Base-by-base conservation (phyloP, 2,888 invertebrate genomes). In the Drosophila neotestacea region DNA sequence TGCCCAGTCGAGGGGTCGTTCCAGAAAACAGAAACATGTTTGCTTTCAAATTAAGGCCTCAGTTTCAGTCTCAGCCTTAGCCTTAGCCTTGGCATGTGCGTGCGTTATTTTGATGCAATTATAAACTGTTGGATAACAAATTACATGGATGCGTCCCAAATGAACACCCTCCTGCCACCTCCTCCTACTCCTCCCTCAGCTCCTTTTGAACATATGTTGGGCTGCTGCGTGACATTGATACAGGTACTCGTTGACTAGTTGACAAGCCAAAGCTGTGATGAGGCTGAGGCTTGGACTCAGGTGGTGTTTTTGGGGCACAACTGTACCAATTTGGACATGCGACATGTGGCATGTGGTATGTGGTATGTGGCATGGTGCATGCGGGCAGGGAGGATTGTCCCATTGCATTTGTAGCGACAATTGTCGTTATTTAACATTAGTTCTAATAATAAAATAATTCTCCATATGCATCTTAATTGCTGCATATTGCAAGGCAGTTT, bases 81-180 rank as follows among this genome's bases (percentile, higher is more conserved):
- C 13, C 65, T 63, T 51, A 51, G 55, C 30, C 46, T 22, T 56
- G 63, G 50, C 79, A 71, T 83, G 77, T 83, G 83, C 76, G 86
- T 84, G 79, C 70, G 50, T 70, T 79, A 73, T 85, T 82, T 81
- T 88, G 85, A 85, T 86, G 85, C 85, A 86, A 86, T 88, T 88
- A 88, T 85, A 86, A 86, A 85, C 83, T 86, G 85, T 86, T 88
- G 85, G 85, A 83, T 87, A 85, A 85, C 88, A 87, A 85, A 87
- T 85, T 85, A 85, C 83, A 87, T 83, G 81, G 75, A 72, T 77
- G 66, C 69, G 70, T 52, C 34, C 34, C 50, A 34, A 22, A 16
- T 22, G 34, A 22, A 50, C 22, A 22, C 34, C 34, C 50, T 34
- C 10, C 30, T 16, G 34, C 16, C 44, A 4, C 11, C 44, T 41